Evolutionary conservation across 2,888 invertebrate species (phyloP), one percentile per base, ranked within the genome.

Genomic region (Drosophila mulleri): DNA sequence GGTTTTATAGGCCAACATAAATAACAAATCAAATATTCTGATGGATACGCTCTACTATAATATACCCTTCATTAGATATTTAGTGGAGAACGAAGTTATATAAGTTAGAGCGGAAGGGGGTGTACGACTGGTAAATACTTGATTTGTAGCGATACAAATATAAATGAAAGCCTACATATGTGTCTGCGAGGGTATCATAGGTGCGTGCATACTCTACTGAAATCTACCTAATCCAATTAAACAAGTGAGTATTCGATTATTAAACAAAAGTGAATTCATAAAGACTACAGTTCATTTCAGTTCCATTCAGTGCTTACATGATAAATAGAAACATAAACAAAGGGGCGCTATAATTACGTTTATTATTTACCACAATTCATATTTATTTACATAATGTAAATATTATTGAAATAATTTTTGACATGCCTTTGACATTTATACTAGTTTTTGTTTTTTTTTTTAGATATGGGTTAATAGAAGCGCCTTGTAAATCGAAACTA

Each of bases 391-490:
- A 14, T 23, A 39, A 16, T 12, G 16, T n/a, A 35, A 58, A 45
- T 26, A 1, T 41, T 20, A 29, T 20, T 41, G 35, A 23, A 48
- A 23, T 29, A 23, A 23, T 52, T 57, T 39, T 32, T 2, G 23
- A 45, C 11, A 4, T 37, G 12, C 16, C 42, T 20, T 26, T 26
- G 26, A 7, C n/a, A 3, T 42, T 52, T 37, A 12, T 35, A 8
- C 35, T 12, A 23, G 3, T n/a, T 23, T 23, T 1, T 23, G 1
- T 23, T 23, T 23, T 23, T 23, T 1, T 12, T 12, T 12, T 44
- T 11, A n/a, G 11, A 47, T 65, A 45, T 65, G 58, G 65, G 48
- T 62, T 73, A 64, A 47, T 52, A 39, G 42, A 29, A 18, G 23
- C 20, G 35, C 8, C 23, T 14, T 42, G n/a, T 14, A 29, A 44